Evolutionary conservation across 2,113 vertebrate genomes (phyloP).

Genomic region (Pan troglodytes): NHGRI_mPanTro3-v2.1_pri NC_072414.2:79917001-79917500

Average conservation of each 20-base stretch:
- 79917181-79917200: background rate
- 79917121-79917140: background rate
- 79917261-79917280: background rate
- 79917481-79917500: background rate
- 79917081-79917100: background rate
- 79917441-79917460: background rate
- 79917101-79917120: background rate
- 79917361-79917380: background rate
- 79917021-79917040: background rate
- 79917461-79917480: background rate
- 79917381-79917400: accelerated
- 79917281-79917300: background rate
- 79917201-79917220: background rate
- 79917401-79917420: accelerated
- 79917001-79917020: background rate
- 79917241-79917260: background rate
- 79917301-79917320: background rate
- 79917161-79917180: background rate
- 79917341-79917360: background rate
- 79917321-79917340: background rate
- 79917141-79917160: too few species aligned
- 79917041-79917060: background rate
- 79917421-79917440: background rate
- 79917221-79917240: background rate
- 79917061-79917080: background rate